Conservation (phyloP, 2,797 vertebrate genomes). For the Podarcis lilfordi region DNA sequence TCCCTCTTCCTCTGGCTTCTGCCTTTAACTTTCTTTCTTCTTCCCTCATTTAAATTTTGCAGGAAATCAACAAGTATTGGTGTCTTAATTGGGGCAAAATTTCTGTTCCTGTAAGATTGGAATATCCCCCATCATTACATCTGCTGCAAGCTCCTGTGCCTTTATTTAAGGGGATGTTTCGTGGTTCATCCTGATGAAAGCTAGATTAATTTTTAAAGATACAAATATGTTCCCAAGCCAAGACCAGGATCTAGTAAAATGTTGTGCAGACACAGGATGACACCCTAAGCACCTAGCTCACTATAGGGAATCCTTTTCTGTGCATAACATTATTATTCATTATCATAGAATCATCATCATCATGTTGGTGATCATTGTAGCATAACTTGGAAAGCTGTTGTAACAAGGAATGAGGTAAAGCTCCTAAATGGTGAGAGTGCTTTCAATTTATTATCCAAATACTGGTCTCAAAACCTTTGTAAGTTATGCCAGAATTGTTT, state of each 20-base stretch:
- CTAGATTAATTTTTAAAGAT: slow-evolving; percentile 72
- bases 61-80: background rate
- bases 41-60: slow-evolving; percentile 32
- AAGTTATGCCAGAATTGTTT: background rate
- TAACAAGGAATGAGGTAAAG: no score
- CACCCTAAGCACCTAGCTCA: background rate
- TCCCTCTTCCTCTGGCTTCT: background rate
- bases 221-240: slow-evolving; percentile 56
- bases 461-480: background rate
- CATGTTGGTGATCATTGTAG: no score
- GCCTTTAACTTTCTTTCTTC: background rate
- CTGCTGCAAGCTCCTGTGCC: slow-evolving; percentile 64
- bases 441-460: background rate
- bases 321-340: no score
- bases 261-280: slow-evolving; percentile 25
- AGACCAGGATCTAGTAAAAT: slow-evolving; percentile 50
- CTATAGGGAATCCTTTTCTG: slow-evolving; percentile 55
- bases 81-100: slow-evolving; percentile 1
- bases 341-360: no score
- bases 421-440: no score
- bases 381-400: no score
- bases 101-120: slow-evolving; percentile 25
- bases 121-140: slow-evolving; percentile 22
- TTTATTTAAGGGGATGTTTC: slow-evolving; percentile 67
- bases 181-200: slow-evolving; percentile 64